phyloP scores from a whole-genome alignment of 2,888 invertebrate species.

The Stenotaenia linearis region DNA sequence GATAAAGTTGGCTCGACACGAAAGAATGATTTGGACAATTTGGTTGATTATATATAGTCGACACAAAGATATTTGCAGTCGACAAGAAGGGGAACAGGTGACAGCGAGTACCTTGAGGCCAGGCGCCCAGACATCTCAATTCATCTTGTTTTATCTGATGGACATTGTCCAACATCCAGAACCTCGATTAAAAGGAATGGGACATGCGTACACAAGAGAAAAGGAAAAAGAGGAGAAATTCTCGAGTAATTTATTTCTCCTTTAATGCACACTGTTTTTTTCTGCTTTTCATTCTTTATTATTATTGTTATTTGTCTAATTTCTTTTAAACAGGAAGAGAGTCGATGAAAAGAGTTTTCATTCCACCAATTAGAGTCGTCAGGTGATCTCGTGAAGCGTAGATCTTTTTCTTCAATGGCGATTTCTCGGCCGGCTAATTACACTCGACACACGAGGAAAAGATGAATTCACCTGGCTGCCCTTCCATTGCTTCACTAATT shows the following conservation, averaged over 20 bases:
- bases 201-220: neutral
- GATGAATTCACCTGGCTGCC: constrained; percentile 5
- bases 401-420: constrained; percentile 11
- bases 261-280: neutral
- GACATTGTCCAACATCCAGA: constrained; percentile 8
- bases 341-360: constrained; percentile 6
- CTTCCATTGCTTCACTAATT: constrained; percentile 4
- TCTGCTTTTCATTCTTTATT: neutral
- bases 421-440: constrained; percentile 19
- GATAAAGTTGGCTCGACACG: neutral
- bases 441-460: constrained; percentile 7
- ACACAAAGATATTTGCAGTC: neutral
- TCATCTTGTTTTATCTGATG: constrained; percentile 15
- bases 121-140: constrained; percentile 10
- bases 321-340: constrained; percentile 2
- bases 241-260: neutral
- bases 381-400: neutral
- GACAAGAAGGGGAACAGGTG: constrained; percentile 3
- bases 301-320: neutral
- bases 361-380: constrained; percentile 7
- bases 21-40: neutral
- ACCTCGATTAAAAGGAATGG: neutral
- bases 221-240: neutral
- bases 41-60: neutral
- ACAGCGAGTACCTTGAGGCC: neutral